Evolutionary conservation across 2,888 invertebrate species (phyloP).

Genomic region (Aspidiotus destructor): DNA sequence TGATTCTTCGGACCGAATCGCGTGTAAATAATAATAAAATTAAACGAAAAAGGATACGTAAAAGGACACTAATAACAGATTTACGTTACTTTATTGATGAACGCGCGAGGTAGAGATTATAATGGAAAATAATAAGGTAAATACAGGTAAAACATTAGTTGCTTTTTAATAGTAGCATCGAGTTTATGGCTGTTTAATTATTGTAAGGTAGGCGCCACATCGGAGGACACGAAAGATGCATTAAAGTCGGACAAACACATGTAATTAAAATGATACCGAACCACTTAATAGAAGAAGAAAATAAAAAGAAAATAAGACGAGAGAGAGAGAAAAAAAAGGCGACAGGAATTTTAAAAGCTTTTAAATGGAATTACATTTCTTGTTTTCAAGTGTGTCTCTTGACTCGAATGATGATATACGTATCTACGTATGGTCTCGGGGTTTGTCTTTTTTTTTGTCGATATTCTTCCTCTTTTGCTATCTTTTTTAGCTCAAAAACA

Average conservation of each 20-base stretch:
- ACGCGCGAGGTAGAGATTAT: conserved; percentile 26
- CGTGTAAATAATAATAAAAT: conserved; percentile 26
- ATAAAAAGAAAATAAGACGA: conserved; percentile 25
- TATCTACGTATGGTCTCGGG: background rate
- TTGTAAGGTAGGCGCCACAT: conserved; percentile 32
- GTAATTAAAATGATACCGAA: conserved; percentile 35
- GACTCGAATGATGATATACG: conserved; percentile 1
- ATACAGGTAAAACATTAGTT: conserved; percentile 31
- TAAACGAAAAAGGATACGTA: conserved; percentile 7
- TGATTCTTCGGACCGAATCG: conserved; percentile 18
- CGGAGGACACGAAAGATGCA: conserved; percentile 34
- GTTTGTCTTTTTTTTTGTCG: background rate
- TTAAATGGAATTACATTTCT: conserved; percentile 34
- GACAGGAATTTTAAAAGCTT: conserved; percentile 36
- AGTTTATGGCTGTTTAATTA: conserved; percentile 33
- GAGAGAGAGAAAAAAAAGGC: conserved; percentile 35
- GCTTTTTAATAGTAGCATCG: conserved; percentile 32
- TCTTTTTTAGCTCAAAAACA: background rate
- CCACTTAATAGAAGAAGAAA: conserved; percentile 33
- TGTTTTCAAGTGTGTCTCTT: conserved; percentile 12
- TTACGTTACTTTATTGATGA: conserved; percentile 26
- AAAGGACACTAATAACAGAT: conserved; percentile 26
- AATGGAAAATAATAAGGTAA: conserved; percentile 32
- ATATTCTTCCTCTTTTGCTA: no score
- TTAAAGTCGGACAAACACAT: conserved; percentile 32